Conservation (phyloP, 2,888 invertebrate species). For the Hemaris fuciformis region DNA sequence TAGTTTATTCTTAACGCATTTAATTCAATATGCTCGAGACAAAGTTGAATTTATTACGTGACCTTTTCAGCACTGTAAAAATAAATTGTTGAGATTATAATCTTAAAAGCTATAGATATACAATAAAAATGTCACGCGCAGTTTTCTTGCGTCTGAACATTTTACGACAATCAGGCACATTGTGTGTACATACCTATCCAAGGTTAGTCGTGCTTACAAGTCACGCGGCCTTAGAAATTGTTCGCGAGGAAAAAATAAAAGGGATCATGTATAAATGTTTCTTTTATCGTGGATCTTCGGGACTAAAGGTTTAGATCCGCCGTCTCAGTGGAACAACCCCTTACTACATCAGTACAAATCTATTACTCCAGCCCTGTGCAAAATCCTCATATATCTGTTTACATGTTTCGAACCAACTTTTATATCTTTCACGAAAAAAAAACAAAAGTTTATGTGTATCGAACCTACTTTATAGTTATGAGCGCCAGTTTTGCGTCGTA, state of each 20-base stretch:
- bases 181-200: not conserved
- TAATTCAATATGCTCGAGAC: not conserved
- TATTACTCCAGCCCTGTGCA: slow-evolving; percentile 30
- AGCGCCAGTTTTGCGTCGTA: not conserved
- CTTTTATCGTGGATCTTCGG: slow-evolving; percentile 28
- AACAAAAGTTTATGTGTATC: not conserved
- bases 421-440: slow-evolving; percentile 27
- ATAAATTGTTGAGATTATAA: not conserved
- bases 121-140: not conserved
- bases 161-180: not conserved
- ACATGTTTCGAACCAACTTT: slow-evolving; percentile 25
- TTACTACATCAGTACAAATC: slow-evolving; percentile 27
- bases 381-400: slow-evolving; percentile 27
- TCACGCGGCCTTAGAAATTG: slow-evolving; percentile 39
- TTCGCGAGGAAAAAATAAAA: slow-evolving; percentile 38
- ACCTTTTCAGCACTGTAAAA: not conserved
- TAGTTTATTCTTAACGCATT: not conserved
- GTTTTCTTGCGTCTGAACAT: not conserved
- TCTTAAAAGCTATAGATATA: not conserved
- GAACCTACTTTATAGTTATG: not conserved
- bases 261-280: slow-evolving; percentile 45
- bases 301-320: slow-evolving; percentile 17
- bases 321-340: slow-evolving; percentile 1
- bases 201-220: slow-evolving; percentile 6
- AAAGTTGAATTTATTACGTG: not conserved